A percentile compares a stretch with the other conserved stretches of the same genome.
Evolutionary conservation across 2,113 vertebrate genomes (phyloP).

Genomic region (Gorsachius goisagi): DNA sequence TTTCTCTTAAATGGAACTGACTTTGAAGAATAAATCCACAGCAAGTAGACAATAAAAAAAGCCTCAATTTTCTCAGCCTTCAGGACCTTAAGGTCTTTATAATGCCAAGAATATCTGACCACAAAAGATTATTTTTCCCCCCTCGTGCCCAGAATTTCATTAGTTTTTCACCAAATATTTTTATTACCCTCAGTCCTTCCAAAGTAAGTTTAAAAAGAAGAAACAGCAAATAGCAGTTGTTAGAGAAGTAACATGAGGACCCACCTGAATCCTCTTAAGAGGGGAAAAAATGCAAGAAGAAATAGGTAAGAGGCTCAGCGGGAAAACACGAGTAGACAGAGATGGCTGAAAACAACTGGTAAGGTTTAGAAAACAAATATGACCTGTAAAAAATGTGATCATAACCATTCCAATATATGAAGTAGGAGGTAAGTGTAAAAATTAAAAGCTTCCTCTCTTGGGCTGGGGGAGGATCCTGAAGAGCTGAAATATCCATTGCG

Average conservation of each 20-base stretch:
- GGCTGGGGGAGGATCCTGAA: background rate
- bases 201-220: background rate
- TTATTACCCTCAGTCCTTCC: background rate
- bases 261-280: background rate
- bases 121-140: fast-evolving
- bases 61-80: background rate
- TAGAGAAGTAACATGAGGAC: background rate
- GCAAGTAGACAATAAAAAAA: background rate
- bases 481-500: background rate
- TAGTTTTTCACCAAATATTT: background rate
- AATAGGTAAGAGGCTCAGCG: background rate
- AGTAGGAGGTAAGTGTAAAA: background rate
- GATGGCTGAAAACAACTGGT: background rate
- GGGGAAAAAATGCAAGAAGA: background rate
- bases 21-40: background rate
- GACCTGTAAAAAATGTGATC: background rate
- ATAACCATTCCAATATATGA: background rate
- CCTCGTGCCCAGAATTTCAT: background rate
- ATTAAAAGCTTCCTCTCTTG: background rate
- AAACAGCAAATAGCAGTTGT: background rate
- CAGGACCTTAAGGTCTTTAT: background rate
- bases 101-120: background rate
- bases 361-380: background rate
- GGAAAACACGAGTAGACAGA: background rate
- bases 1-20: background rate